Evolutionary conservation across 2,797 vertebrate genomes (phyloP), one percentile per base, ranked within the genome.

Genomic region (Artibeus lituratus): DNA sequence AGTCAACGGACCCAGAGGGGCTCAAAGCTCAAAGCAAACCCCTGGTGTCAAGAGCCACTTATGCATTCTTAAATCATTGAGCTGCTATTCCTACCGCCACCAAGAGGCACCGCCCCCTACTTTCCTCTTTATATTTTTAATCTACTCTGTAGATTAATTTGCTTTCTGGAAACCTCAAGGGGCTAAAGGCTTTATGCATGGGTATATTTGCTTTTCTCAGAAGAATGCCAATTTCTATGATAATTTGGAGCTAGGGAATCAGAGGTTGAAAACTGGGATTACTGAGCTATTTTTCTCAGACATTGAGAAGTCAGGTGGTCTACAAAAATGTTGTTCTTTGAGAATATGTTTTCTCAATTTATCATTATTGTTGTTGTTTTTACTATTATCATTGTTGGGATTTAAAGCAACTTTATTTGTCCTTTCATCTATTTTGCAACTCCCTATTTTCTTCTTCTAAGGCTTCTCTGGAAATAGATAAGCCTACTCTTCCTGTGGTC

Each of bases 151-250:
- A 84, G 76, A 96, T 96, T 97, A 94, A 95, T 97, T 95, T 96
- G 10, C 51, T 94, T 85, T 92, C 73, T 92, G 37, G 18, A 26
- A 95, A 78, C 24, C 80, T 90, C 83, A 84, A 94, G 67, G 53
- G 53, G 37, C 73, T 73, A 85, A 97, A 57, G 73, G 18, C 53
- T 84, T 97, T 74, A 51, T 76, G 1, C 29, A n/a, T 49, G 55
- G 26, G 5, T 39, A 15, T 96, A 87, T 96, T 96, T 96, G 82
- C 89, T 97, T 96, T 98, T 94, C 84, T 95, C 93, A 94, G 62
- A 85, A 95, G 92, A 93, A 96, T 86, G 32, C 3, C 81, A 77
- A 77, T 78, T 62, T 29, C 69, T 80, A 5, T 77, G 67, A 94
- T 87, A 96, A 83, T n/a, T 42, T 83, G 73, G 35, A 59, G 15